Evolutionary conservation across 1,140 invertebrate genomes (phyloP).

Genomic region (Camponotus floridanus): DNA sequence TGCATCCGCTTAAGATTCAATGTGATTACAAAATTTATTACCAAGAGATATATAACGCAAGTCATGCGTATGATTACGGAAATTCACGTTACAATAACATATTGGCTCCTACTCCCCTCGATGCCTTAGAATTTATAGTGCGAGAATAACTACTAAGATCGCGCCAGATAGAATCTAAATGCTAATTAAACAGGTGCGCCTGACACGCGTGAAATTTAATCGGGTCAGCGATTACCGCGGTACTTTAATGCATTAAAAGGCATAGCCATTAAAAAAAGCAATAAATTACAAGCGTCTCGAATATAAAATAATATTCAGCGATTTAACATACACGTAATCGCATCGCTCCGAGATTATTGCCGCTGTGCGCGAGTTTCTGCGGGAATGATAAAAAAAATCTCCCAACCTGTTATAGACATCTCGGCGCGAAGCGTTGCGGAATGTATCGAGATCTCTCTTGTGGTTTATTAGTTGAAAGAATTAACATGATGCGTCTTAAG

Average conservation of each 20-base stretch:
- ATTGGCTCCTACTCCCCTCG: constrained; percentile 48
- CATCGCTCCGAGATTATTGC: constrained; percentile 19
- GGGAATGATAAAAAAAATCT: constrained; percentile 41
- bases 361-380: constrained; percentile 1
- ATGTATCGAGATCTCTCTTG: constrained; percentile 44
- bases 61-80: constrained; percentile 61
- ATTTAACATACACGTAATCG: constrained; percentile 37
- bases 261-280: constrained; percentile 19
- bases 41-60: constrained; percentile 47
- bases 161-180: constrained; percentile 61
- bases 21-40: constrained; percentile 59
- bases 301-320: constrained; percentile 60
- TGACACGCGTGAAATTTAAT: constrained; percentile 69
- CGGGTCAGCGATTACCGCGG: constrained; percentile 60
- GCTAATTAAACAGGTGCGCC: constrained; percentile 66
- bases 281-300: constrained; percentile 56
- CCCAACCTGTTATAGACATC: constrained; percentile 26
- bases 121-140: constrained; percentile 61
- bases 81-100: constrained; percentile 65
- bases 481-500: constrained; percentile 56
- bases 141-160: constrained; percentile 58
- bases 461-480: constrained; percentile 44
- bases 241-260: constrained; percentile 53
- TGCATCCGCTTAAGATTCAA: constrained; percentile 51
- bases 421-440: constrained; percentile 28